Evolutionary conservation across 2,113 vertebrate species (phyloP), one percentile per base, ranked within the genome.

Genomic region (Platycercus adscitus): DNA sequence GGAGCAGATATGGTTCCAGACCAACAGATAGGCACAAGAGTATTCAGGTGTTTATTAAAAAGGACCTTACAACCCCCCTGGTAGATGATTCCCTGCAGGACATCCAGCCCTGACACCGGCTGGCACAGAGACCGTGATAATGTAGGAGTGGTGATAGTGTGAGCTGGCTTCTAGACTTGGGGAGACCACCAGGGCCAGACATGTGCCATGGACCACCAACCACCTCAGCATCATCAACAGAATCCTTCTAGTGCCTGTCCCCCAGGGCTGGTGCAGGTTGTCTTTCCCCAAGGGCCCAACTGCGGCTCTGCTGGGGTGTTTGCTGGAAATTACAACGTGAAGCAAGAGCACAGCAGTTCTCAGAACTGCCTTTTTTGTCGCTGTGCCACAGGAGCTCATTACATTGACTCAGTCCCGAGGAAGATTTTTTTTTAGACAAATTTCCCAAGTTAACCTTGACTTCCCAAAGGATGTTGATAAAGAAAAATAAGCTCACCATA

Each of bases 291-390:
- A 6, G 29, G 20, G 20, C 63, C 39, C 0, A 0, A n/a, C 43
- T 43, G n/a, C 39, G 53, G 19, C n/a, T 49, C 91, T 91, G 7
- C 44, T 44, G 58, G 23, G 31, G 3, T 2, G 0, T 75, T 92
- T 89, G 7, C 39, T 81, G 43, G 50, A 82, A 80, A 46, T 43
- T 1, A 0, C 15, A 44, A 28, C 0, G 0, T 28, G 41, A 64
- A 25, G 10, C 13, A 69, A 44, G 29, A 63, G 18, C 21, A 43
- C 13, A 16, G 29, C 21, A 16, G 28, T 76, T 84, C 75, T 75
- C 13, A 9, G 56, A 86, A 73, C 3, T 84, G 50, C 31, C 24
- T 61, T 23, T 49, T 68, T 88, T 85, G 84, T 82, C 1, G 1
- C 24, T 63, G 13, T 49, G 31, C n/a, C 39, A 8, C 23, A 4